phyloP scores from a whole-genome alignment of 2,797 vertebrate genomes.

The Sebastes nivosus region DNA sequence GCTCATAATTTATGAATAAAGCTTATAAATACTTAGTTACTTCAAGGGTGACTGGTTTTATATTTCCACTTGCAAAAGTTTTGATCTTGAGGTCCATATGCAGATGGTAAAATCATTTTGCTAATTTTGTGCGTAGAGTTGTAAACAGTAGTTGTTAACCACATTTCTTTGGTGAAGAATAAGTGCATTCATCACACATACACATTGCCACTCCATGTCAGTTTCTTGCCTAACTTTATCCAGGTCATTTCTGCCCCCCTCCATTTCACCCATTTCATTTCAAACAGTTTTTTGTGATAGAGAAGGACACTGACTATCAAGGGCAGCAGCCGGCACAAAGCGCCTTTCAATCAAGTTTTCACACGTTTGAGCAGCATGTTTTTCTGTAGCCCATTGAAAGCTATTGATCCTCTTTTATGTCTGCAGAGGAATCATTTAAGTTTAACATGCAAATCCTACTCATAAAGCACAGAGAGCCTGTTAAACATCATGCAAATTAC shows the following conservation, averaged over 20 bases:
- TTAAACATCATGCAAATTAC: not conserved
- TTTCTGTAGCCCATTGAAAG: not conserved
- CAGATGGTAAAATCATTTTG: not conserved
- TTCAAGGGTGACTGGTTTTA: too few relatives aligned
- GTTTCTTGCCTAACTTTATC: constrained; percentile 30
- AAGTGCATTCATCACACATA: not conserved
- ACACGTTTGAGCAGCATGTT: not conserved
- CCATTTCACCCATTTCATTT: not conserved
- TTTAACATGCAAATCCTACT: not conserved
- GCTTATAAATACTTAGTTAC: too few relatives aligned
- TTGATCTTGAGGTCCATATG: not conserved
- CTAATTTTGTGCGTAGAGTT: not conserved
- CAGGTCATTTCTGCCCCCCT: constrained; percentile 26
- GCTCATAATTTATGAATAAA: too few relatives aligned
- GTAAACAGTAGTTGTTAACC: not conserved
- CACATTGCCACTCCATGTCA: not conserved
- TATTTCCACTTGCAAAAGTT: not conserved
- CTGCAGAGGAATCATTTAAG: not conserved
- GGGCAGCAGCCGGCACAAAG: not conserved
- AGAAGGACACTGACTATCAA: constrained; percentile 17
- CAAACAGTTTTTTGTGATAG: not conserved
- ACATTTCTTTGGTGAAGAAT: not conserved
- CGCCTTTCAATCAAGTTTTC: not conserved
- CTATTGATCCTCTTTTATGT: not conserved
- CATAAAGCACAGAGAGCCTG: not conserved